Percentiles rank a stretch among this genome's conserved stretches.
These are phyloP conservation scores for Drosophila littoralis DNA, from an alignment of 1,140 invertebrate genomes.

Conservation along the genomic window DNA sequence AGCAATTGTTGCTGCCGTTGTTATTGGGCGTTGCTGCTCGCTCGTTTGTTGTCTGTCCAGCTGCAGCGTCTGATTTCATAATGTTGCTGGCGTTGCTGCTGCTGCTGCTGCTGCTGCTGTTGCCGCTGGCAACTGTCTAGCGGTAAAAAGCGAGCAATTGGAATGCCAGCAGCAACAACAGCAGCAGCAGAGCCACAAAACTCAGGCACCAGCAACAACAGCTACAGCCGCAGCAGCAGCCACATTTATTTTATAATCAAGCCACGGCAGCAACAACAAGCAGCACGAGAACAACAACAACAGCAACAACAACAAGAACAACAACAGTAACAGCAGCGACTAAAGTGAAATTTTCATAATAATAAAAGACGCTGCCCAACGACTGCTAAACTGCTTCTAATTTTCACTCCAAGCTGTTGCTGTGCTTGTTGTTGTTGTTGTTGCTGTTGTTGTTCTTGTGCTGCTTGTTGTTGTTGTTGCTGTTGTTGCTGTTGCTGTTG, in stretches of 20 bases:
- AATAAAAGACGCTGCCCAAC: conserved; percentile 22
- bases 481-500: conserved; percentile 22
- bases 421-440: conserved; percentile 24
- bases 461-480: conserved; percentile 15
- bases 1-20: conserved; percentile 39
- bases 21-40: conserved; percentile 10
- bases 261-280: conserved; percentile 29
- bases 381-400: conserved; percentile 44
- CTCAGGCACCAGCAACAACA: conserved; percentile 10
- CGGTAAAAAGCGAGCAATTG: conserved; percentile 47
- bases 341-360: conserved; percentile 50
- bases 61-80: conserved; percentile 39
- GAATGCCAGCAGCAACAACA: conserved; percentile 37
- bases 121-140: conserved; percentile 45
- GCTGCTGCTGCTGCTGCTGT: conserved; percentile 23
- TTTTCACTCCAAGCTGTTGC: conserved; percentile 18
- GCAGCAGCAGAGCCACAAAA: conserved; percentile 1
- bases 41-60: conserved; percentile 10
- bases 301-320: conserved; percentile 13
- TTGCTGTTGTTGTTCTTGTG: conserved; percentile 32
- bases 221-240: not conserved
- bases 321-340: conserved; percentile 9
- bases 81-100: conserved; percentile 22
- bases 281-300: conserved; percentile 6
- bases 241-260: conserved; percentile 31